Base-by-base conservation (phyloP, 2,113 vertebrate genomes). In the Opisthocomus hoazin region DNA sequence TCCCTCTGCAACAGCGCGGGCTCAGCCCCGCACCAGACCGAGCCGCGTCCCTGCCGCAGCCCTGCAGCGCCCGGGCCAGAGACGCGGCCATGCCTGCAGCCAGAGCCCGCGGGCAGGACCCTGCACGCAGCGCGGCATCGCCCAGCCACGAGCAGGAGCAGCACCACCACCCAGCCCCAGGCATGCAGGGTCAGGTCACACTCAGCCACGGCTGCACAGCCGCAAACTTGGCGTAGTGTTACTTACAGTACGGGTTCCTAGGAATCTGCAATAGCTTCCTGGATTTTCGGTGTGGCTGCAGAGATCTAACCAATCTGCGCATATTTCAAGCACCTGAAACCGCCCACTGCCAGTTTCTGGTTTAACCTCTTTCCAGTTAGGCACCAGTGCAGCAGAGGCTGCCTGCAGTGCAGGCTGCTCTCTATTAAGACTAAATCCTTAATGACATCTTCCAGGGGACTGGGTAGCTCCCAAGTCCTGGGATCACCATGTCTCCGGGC, bases 401-500 rank as follows among this genome's bases (percentile, higher is more conserved):
- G 37, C 37, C 78, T 27, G 34, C 3, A 0, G 29, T 4, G 1
- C 8, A n/a, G 36, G 57, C 60, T 54, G 45, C 48, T n/a, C 48
- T 18, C 21, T 30, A 4, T 24, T 29, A 54, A 50, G 36, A 61
- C n/a, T 6, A 9, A 5, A 2, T 12, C 43, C 51, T 57, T 37
- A 32, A 37, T 8, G 4, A 11, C 15, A 3, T 23, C 18, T 3
- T 16, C 46, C 20, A 22, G 32, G 18, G 9, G 37, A n/a, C 34
- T 30, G 81, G 46, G 45, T 34, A 34, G 45, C 45, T 64, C 50
- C 66, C 0, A 0, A 23, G 37, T 12, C 12, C 29, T 15, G 36
- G 2, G 1, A 20, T 5, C 2, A 0, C 29, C 4, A 0, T 4
- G 37, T 53, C 56, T 32, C n/a, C n/a, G n/a, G n/a, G n/a, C n/a